Percentiles rank a stretch among this genome's conserved stretches.
Conservation (phyloP, 2,113 vertebrate genomes). For the Halichoeres trimaculatus region DNA sequence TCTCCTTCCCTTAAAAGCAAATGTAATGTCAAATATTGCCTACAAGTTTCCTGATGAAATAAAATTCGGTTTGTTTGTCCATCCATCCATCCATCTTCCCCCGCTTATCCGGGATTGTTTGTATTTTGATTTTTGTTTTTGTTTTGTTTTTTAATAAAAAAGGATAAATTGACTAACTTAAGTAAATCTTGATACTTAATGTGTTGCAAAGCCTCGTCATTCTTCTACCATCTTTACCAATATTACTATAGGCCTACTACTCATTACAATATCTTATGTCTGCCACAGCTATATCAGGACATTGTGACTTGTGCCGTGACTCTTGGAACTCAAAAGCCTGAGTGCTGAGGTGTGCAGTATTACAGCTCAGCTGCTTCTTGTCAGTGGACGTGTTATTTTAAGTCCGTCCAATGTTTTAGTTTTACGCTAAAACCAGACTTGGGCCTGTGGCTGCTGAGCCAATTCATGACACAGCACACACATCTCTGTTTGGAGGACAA, state of each 20-base stretch:
- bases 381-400: conserved; percentile 64
- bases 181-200: background rate
- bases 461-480: conserved; percentile 76
- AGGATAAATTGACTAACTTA: background rate
- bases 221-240: background rate
- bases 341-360: conserved; percentile 38
- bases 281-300: conserved; percentile 10
- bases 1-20: too few species aligned
- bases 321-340: conserved; percentile 10
- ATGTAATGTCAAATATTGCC: too few species aligned
- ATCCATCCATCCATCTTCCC: too few species aligned
- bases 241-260: background rate
- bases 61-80: too few species aligned
- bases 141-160: too few species aligned
- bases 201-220: background rate
- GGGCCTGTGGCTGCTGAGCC: conserved; percentile 58
- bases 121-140: too few species aligned
- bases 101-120: too few species aligned
- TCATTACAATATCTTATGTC: background rate
- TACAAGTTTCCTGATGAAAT: too few species aligned
- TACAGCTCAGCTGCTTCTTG: conserved; percentile 59
- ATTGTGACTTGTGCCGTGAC: background rate
- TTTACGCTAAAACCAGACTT: conserved; percentile 73
- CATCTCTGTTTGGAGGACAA: conserved; percentile 66
- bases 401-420: conserved; percentile 59